phyloP scores from a whole-genome alignment of 1,140 invertebrate species.

The Helicoverpa armigera region DNA sequence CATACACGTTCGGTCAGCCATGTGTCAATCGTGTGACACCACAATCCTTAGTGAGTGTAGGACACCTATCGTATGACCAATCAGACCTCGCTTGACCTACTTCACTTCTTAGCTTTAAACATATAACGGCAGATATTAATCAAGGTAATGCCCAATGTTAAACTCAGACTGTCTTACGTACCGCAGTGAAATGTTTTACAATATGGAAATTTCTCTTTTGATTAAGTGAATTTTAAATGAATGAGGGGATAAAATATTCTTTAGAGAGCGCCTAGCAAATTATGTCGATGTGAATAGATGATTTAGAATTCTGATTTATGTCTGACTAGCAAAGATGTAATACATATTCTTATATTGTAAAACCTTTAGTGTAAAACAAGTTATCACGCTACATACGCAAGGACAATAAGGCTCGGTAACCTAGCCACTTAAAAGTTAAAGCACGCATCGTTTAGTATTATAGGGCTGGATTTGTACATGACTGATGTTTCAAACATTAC shows the following conservation, averaged over 20 bases:
- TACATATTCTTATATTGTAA: background rate
- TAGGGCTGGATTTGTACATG: background rate
- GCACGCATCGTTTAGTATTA: constrained; percentile 1
- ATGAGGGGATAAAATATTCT: constrained; percentile 19
- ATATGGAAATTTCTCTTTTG: constrained; percentile 13
- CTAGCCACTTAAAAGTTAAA: background rate
- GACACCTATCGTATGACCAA: constrained; percentile 27
- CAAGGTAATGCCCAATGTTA: background rate
- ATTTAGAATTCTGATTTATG: background rate
- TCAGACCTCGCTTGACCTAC: constrained; percentile 4
- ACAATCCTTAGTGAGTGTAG: constrained; percentile 31
- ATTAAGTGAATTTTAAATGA: constrained; percentile 13
- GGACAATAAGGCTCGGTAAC: background rate
- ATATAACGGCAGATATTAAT: background rate
- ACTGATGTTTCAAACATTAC: constrained; percentile 33
- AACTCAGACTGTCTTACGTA: background rate
- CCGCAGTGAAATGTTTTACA: background rate
- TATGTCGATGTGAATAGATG: background rate
- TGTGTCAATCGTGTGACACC: constrained; percentile 22
- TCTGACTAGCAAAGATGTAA: background rate
- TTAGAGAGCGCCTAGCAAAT: constrained; percentile 3
- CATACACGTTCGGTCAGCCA: constrained; percentile 16
- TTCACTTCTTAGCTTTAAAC: background rate
- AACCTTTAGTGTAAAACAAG: background rate
- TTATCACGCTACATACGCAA: background rate